These are phyloP conservation scores for Mythimna loreyi DNA, from an alignment of 2,888 invertebrate genomes.

Conservation along the genomic window DNA sequence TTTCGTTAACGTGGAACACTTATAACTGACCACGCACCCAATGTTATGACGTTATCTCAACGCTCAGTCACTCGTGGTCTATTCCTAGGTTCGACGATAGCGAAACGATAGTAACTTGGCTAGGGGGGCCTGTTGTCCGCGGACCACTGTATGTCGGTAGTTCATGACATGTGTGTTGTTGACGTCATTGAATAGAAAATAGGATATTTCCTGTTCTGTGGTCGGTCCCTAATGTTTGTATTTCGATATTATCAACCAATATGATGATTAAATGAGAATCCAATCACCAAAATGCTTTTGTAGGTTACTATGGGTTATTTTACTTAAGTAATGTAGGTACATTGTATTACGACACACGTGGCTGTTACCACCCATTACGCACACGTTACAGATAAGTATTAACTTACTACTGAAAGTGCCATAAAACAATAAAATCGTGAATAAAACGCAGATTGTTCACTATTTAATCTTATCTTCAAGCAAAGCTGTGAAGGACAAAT, in stretches of 20 bases:
- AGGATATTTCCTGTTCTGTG: too few relatives aligned
- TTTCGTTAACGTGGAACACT: too few relatives aligned
- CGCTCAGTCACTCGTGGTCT: too few relatives aligned
- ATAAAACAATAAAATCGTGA: conserved; percentile 9
- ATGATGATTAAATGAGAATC: conserved; percentile 39
- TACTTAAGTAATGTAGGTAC: not conserved
- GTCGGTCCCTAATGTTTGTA: conserved; percentile 2
- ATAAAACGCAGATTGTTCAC: not conserved
- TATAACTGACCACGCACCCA: too few relatives aligned
- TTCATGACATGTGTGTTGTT: too few relatives aligned
- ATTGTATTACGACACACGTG: not conserved
- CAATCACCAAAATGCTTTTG: conserved; percentile 49
- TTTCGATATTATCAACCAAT: conserved; percentile 40
- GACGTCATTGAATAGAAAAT: too few relatives aligned
- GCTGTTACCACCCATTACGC: not conserved
- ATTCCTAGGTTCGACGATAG: too few relatives aligned
- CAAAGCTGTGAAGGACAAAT: conserved; percentile 27
- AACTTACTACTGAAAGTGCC: conserved; percentile 3
- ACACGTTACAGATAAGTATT: not conserved
- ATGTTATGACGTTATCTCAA: too few relatives aligned
- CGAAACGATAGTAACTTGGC: too few relatives aligned
- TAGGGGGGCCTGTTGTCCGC: too few relatives aligned
- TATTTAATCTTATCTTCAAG: conserved; percentile 39
- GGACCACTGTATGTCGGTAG: too few relatives aligned
- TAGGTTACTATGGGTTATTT: not conserved